Conservation (phyloP, 1,140 invertebrate genomes). For the Listronotus bonariensis region DNA sequence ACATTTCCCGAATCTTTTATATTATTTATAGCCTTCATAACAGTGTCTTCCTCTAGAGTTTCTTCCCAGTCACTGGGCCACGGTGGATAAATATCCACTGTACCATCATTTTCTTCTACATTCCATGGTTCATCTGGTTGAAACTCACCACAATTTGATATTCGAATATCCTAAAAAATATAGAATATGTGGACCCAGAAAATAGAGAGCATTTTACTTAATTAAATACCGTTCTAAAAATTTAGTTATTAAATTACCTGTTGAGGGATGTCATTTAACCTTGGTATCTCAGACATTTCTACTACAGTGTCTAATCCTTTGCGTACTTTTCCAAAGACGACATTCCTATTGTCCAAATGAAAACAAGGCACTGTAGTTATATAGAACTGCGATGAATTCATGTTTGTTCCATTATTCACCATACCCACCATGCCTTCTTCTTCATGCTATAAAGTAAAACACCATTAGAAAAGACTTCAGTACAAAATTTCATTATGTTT, state of each 20-base stretch:
- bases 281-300: conserved; percentile 67
- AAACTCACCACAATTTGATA: conserved; percentile 76
- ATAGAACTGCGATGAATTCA: conserved; percentile 95
- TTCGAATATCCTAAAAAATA: conserved; percentile 62
- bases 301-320: conserved; percentile 71
- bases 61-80: conserved; percentile 75
- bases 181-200: too few relatives aligned
- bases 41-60: conserved; percentile 31
- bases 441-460: conserved; percentile 62
- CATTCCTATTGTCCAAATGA: conserved; percentile 88
- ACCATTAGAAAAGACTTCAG: neutral
- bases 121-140: conserved; percentile 65
- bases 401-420: conserved; percentile 87
- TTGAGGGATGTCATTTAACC: conserved; percentile 62
- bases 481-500: too few relatives aligned
- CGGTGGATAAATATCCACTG: conserved; percentile 70
- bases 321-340: conserved; percentile 84
- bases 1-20: conserved; percentile 76
- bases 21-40: conserved; percentile 57
- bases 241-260: too few relatives aligned
- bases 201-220: too few relatives aligned
- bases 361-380: conserved; percentile 83
- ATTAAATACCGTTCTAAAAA: too few relatives aligned
- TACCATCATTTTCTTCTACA: conserved; percentile 70
- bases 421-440: conserved; percentile 80